Conservation (phyloP, 2,113 vertebrate genomes). For the Pristiophorus japonicus region DNA sequence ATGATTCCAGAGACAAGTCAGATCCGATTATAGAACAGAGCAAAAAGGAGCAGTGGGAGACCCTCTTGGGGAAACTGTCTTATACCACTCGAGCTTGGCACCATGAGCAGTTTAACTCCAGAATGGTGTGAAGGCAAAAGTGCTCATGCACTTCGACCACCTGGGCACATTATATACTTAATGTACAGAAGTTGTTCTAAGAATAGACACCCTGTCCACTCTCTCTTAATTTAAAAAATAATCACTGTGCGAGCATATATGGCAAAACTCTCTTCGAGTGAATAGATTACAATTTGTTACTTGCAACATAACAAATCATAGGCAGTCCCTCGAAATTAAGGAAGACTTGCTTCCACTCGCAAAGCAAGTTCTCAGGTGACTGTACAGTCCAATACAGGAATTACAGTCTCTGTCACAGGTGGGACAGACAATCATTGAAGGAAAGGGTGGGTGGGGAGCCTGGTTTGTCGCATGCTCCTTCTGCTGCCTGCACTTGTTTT, state of each 20-base stretch:
- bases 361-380: too few species aligned
- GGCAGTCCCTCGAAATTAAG: too few species aligned
- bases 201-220: background rate
- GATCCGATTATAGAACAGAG: background rate
- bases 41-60: background rate
- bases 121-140: background rate
- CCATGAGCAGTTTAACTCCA: background rate
- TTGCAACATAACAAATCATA: too few species aligned
- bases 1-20: background rate
- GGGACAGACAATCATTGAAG: too few species aligned
- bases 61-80: background rate
- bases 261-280: background rate
- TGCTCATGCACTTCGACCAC: background rate
- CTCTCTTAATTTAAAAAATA: background rate
- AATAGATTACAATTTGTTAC: background rate
- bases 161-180: too few species aligned
- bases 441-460: too few species aligned
- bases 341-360: too few species aligned
- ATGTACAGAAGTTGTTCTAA: too few species aligned
- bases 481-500: too few species aligned
- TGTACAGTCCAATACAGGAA: too few species aligned
- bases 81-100: background rate
- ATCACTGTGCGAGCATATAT: background rate
- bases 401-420: too few species aligned
- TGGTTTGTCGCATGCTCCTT: too few species aligned